Evolutionary conservation across 64 coral and sea anemone species (phyloP), one percentile per base, ranked within the genome.

Genomic region (Porites australiensis): DNA sequence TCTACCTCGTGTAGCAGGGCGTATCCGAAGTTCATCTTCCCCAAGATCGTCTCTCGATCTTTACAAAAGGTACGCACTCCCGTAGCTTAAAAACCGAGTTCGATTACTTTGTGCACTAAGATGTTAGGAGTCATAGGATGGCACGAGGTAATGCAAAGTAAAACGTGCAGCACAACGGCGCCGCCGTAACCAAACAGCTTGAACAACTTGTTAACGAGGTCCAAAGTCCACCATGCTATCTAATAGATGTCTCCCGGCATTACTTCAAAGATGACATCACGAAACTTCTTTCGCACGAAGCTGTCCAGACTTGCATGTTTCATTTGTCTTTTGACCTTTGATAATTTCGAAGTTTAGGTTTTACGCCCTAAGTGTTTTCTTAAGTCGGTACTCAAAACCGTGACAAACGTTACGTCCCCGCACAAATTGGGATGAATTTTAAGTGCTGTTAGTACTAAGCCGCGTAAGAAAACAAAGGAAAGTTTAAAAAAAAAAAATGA

Each of bases 261-360:
- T 37, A 37, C 27, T 37, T 37, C 27, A 11, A 4, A 10, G 44
- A 11, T 74, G 8, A 46, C 4, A 14, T 48, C 13, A 37, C 14
- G 5, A 10, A 45, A 44, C 71, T 45, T 48, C 37, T 4, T 13
- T 2, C 23, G 12, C 2, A 44, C 20, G 22, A 66, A 20, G 16
- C 66, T 22, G 66, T 6, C 27, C 27, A 70, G 27, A 46, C 8
- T 73, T 73, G 43, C 9, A 44, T 73, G 37, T 46, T 73, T 44
- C 23, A 3, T 50, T 76, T 76, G 4, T 18, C 13, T 14, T 76
- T 50, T 50, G 73, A 76, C 73, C 73, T 76, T 76, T 76, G 73
- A 50, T 76, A 76, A 76, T 76, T 76, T 76, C 48, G 19, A 51
- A 45, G 49, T 76, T 76, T 76, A 37, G 27, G 27, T 37, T 37